Evolutionary conservation across 2,113 vertebrate species (phyloP).

Genomic region (Rhipidura dahli): DNA sequence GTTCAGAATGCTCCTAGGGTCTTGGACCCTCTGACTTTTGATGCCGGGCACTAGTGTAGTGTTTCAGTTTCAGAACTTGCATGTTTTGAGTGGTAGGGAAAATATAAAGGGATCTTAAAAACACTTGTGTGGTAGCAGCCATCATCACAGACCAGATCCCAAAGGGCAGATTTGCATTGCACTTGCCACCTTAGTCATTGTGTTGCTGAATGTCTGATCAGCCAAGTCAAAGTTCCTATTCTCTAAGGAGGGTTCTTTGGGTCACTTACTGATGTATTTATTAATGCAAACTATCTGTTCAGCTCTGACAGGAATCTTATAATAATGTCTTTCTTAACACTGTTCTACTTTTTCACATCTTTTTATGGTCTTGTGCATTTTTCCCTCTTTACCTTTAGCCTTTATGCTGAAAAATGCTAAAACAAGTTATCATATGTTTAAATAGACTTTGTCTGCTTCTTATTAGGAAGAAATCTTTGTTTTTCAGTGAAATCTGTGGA

Average conservation of each 20-base stretch:
- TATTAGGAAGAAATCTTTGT: not conserved
- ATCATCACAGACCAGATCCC: not conserved
- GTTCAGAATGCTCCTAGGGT: not conserved
- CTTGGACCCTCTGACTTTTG: not conserved
- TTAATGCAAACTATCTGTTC: not conserved
- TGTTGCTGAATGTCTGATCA: not conserved
- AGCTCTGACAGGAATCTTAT: not conserved
- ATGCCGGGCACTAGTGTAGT: rapidly evolving
- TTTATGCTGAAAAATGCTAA: not conserved
- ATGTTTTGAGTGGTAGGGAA: not conserved
- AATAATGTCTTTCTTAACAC: not conserved
- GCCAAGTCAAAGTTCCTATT: not conserved
- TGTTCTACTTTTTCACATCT: not conserved
- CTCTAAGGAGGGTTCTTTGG: not conserved
- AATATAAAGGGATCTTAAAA: not conserved
- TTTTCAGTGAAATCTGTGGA: not conserved
- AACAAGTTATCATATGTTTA: not conserved
- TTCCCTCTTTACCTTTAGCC: not conserved
- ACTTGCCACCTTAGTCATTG: not conserved
- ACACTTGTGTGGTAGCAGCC: not conserved
- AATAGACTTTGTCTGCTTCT: not conserved
- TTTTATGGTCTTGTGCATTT: not conserved
- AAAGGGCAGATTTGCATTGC: not conserved
- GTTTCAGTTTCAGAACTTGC: not conserved
- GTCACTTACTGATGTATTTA: not conserved